A percentile compares a stretch with the other conserved stretches of the same genome.
Evolutionary conservation across 2,888 invertebrate genomes (phyloP).

Genomic region (Enchytraeus crypticus): DNA sequence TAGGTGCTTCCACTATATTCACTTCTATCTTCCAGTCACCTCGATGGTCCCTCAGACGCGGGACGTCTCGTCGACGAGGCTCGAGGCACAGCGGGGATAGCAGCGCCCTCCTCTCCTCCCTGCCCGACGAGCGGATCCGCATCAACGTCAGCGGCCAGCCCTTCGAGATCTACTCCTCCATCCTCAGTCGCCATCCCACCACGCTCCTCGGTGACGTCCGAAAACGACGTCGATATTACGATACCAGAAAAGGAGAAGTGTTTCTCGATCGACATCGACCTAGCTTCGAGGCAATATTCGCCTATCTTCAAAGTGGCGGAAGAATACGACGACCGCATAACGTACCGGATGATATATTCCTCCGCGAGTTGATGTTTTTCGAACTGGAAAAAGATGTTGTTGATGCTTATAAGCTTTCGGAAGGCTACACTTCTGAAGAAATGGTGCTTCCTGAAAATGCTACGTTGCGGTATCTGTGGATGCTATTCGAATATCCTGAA

Average conservation of each 20-base stretch:
- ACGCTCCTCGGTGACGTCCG: constrained; percentile 45
- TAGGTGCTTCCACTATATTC: too few relatives aligned
- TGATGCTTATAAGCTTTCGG: constrained; percentile 42
- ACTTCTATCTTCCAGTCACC: too few relatives aligned
- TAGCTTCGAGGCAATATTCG: constrained; percentile 47
- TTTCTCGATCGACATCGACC: constrained; percentile 48
- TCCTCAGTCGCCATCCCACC: constrained; percentile 43
- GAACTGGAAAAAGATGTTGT: constrained; percentile 44
- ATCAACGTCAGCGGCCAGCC: constrained; percentile 47
- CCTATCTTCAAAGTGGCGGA: constrained; percentile 47
- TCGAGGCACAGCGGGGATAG: neutral
- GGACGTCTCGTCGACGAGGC: neutral
- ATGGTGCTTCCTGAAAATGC: constrained; percentile 39
- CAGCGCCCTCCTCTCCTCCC: too few relatives aligned
- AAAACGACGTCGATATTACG: constrained; percentile 42
- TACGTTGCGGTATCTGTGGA: constrained; percentile 42
- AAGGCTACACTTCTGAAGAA: constrained; percentile 38
- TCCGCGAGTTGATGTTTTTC: constrained; percentile 44
- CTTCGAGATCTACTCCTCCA: constrained; percentile 42
- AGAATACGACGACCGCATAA: constrained; percentile 41
- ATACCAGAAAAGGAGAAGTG: constrained; percentile 40
- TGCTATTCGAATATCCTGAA: constrained; percentile 48
- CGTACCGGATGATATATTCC: constrained; percentile 46
- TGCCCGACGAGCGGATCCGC: constrained; percentile 42
- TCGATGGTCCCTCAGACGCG: neutral